Evolutionary conservation across 2,113 vertebrate genomes (phyloP).

Genomic region (Columba livia): DNA sequence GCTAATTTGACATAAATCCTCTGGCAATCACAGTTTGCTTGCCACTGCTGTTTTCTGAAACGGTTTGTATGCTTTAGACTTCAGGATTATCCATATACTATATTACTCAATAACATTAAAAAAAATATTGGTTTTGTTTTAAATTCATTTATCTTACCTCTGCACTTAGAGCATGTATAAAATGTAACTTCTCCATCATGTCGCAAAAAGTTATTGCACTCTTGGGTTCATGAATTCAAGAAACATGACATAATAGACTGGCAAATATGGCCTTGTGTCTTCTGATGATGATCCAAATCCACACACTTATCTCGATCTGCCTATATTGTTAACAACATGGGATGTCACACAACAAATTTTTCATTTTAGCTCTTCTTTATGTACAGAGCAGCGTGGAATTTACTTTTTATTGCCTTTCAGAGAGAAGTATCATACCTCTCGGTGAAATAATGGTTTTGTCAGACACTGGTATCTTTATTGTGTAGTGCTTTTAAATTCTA

Average conservation of each 20-base stretch:
- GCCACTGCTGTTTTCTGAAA: neutral
- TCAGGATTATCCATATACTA: neutral
- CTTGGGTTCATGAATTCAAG: conserved; percentile 59
- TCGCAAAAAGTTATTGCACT: conserved; percentile 63
- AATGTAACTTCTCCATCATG: conserved; percentile 58
- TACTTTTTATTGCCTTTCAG: conserved; percentile 64
- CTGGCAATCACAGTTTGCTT: neutral
- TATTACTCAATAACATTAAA: neutral
- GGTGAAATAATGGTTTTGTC: conserved; percentile 72
- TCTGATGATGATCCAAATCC: conserved; percentile 65
- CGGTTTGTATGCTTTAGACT: neutral
- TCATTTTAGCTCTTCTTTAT: conserved; percentile 64
- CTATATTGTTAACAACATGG: conserved; percentile 61
- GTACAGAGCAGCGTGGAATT: conserved; percentile 42
- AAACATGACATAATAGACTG: conserved; percentile 59
- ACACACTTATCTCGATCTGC: conserved; percentile 66
- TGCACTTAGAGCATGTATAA: conserved; percentile 41
- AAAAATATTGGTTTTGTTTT: neutral
- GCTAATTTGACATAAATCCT: neutral
- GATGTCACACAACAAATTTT: conserved; percentile 55
- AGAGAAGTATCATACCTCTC: conserved; percentile 66
- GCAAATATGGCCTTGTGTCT: conserved; percentile 66
- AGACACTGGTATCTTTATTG: conserved; percentile 65
- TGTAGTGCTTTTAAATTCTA: conserved; percentile 67
- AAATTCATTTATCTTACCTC: conserved; percentile 56